These are phyloP conservation scores for Vimba vimba DNA, from an alignment of 2,113 vertebrate genomes.

Conservation along the genomic window DNA sequence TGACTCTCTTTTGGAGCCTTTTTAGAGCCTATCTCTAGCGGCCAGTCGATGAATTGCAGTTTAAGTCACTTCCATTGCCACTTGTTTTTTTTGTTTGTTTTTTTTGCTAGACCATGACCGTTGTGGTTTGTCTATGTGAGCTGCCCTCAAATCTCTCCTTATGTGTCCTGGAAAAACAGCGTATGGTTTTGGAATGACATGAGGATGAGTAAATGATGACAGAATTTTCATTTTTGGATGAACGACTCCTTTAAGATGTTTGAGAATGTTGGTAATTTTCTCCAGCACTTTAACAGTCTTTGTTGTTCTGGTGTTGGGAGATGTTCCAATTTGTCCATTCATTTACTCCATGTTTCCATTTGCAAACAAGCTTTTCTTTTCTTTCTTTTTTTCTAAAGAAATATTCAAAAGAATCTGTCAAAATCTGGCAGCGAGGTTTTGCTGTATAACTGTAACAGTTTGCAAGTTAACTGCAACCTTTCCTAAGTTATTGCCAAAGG, in stretches of 20 bases:
- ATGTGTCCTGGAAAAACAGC: not conserved
- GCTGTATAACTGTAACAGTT: not conserved
- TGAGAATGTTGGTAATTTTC: conserved; percentile 1
- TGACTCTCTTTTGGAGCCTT: too few species aligned
- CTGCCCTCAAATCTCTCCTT: not conserved
- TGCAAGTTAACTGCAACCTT: not conserved
- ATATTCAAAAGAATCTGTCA: not conserved
- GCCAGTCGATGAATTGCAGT: too few species aligned
- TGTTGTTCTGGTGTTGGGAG: conserved; percentile 10
- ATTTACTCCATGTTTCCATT: conserved; percentile 7
- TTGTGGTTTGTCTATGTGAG: not conserved
- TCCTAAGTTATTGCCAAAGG: not conserved
- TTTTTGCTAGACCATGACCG: not conserved
- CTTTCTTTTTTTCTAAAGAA: not conserved
- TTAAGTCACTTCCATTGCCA: too few species aligned
- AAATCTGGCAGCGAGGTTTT: not conserved
- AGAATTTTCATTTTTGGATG: not conserved
- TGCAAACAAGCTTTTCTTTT: not conserved
- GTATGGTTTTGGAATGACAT: not conserved
- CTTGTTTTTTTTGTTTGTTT: not conserved
- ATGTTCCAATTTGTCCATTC: not conserved
- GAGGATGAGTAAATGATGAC: conserved; percentile 3
- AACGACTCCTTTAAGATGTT: not conserved
- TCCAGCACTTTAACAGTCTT: not conserved
- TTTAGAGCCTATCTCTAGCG: too few species aligned